Conservation (phyloP, 2,888 invertebrate species). For the Latrodectus hesperus region DNA sequence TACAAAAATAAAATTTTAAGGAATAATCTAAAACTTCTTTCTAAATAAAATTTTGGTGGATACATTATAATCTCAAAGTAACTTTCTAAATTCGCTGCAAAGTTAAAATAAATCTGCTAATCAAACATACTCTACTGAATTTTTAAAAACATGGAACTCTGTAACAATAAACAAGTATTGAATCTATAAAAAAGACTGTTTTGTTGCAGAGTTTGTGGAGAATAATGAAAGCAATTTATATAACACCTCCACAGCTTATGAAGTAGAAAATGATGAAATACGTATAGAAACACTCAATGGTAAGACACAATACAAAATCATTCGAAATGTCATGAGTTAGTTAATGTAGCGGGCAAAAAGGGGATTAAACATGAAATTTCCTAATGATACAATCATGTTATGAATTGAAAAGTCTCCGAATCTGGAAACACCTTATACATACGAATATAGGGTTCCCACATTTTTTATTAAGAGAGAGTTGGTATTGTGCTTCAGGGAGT, state of each 20-base stretch:
- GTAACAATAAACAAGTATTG: constrained; percentile 36
- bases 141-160: not conserved
- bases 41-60: too few relatives aligned
- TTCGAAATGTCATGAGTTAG: constrained; percentile 57
- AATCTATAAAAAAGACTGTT: constrained; percentile 32
- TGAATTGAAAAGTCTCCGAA: constrained; percentile 41
- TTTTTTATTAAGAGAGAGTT: constrained; percentile 5
- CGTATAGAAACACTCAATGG: constrained; percentile 63
- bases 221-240: constrained; percentile 32
- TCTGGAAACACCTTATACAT: constrained; percentile 28
- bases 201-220: constrained; percentile 23
- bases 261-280: constrained; percentile 65
- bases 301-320: constrained; percentile 62
- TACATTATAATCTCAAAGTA: too few relatives aligned
- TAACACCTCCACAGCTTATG: constrained; percentile 33
- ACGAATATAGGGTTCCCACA: constrained; percentile 56
- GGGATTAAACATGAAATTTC: constrained; percentile 37
- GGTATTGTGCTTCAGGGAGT: constrained; percentile 15
- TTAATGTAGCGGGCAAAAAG: constrained; percentile 44
- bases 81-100: not conserved
- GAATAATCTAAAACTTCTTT: too few relatives aligned
- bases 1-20: too few relatives aligned
- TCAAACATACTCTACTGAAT: not conserved
- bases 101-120: not conserved
- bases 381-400: constrained; percentile 38